These are phyloP conservation scores for Cuniculus paca DNA, from an alignment of 2,797 vertebrate genomes.

Conservation along the genomic window DNA sequence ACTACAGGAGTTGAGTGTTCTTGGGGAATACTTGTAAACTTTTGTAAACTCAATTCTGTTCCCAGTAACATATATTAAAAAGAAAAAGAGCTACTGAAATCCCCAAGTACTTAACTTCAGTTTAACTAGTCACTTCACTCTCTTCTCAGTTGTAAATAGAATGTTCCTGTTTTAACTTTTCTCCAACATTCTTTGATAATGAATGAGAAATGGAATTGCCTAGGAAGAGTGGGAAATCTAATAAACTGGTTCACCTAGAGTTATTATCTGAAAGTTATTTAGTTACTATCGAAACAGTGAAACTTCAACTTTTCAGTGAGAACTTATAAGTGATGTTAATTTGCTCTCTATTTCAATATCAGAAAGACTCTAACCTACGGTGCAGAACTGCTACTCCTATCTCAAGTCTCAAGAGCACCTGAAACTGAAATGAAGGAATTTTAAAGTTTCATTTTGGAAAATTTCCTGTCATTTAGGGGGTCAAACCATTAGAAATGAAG, in stretches of 20 bases:
- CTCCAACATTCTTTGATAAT: background rate
- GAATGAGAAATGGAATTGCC: slow-evolving; percentile 19
- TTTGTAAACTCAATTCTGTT: background rate
- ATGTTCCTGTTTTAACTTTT: background rate
- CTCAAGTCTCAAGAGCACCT: background rate
- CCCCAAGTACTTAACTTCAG: background rate
- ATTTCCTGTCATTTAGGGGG: background rate
- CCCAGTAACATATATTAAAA: background rate
- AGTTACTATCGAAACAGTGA: background rate
- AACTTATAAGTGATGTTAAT: background rate
- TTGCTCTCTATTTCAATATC: slow-evolving; percentile 27
- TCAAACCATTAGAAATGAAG: background rate
- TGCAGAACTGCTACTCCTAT: background rate
- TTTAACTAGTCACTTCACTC: slow-evolving; percentile 28
- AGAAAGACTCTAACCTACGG: background rate
- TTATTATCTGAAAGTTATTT: background rate
- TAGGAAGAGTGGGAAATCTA: background rate
- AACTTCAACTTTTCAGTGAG: background rate
- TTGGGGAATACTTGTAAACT: background rate
- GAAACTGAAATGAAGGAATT: slow-evolving; percentile 29
- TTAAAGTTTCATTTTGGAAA: slow-evolving; percentile 1
- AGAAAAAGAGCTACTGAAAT: background rate
- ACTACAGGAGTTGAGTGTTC: background rate
- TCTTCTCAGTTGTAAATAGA: background rate
- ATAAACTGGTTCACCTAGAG: background rate